Evolutionary conservation across 2,113 vertebrate species (phyloP), one percentile per base, ranked within the genome.

Genomic region (Calidris pygmaea): DNA sequence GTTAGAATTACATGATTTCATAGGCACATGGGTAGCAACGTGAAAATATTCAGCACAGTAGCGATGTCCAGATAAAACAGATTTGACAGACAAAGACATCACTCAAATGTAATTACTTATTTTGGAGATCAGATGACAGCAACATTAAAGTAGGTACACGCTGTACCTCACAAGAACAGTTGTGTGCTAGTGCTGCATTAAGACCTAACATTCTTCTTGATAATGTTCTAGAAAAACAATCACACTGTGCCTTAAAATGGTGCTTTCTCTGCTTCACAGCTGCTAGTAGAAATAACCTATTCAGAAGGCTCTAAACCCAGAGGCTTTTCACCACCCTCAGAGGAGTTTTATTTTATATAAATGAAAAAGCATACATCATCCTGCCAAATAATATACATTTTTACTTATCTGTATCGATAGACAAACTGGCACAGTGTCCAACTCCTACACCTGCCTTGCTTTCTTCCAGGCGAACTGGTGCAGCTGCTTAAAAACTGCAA

Each of bases 1-100:
- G 22, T 2, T 18, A 70, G 35, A 66, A 59, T 55, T 77, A 37
- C 5, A 17, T 24, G 0, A 80, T 81, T 90, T 84, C 47, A 59
- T 34, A 74, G 14, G 8, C 15, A 59, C 5, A 10, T 19, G 45
- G 39, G 15, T 14, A 53, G 9, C 30, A 79, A 34, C 0, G 0
- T 27, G 27, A 27, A 82, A 72, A 91, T 79, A 78, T 22, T 70
- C 37, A 89, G n/a, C 32, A 52, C 8, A 48, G 7, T 15, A 62
- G 12, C 0, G 0, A 68, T 45, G 15, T 50, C 23, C 23, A 72
- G 23, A 84, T 59, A 75, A 87, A 86, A 84, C 8, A 78, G 4
- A 32, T 58, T 56, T 77, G 17, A 73, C 34, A 70, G 37, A 41
- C 53, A 66, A 68, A 14, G 4, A 77, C 12, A 37, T 67, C 8